phyloP scores from a whole-genome alignment of 2,888 invertebrate genomes.

The Lissocephala sabroskyi region DNA sequence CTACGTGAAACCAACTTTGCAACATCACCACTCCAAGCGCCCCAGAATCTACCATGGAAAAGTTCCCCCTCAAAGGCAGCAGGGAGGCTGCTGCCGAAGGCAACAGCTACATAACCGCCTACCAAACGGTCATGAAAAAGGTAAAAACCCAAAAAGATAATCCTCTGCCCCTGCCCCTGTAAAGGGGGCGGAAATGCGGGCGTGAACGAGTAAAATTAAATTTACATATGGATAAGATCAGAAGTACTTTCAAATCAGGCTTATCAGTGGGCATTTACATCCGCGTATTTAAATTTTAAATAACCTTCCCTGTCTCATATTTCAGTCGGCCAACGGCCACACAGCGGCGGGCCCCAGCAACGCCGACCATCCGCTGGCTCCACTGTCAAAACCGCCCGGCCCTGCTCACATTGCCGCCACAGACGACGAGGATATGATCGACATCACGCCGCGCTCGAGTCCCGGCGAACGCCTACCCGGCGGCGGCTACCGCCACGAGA shows the following conservation, averaged over 20 bases:
- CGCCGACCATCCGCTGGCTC: slow-evolving; percentile 64
- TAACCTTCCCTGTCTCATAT: too few relatives aligned
- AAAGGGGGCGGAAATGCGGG: slow-evolving; percentile 44
- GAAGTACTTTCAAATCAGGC: background rate
- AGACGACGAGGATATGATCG: slow-evolving; percentile 79
- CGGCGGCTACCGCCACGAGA: slow-evolving; percentile 47
- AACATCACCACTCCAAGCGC: slow-evolving; percentile 2
- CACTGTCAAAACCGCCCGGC: slow-evolving; percentile 39
- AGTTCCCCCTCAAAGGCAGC: slow-evolving; percentile 79
- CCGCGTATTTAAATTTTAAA: too few relatives aligned
- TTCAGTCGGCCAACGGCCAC: slow-evolving; percentile 67
- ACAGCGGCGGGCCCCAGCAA: slow-evolving; percentile 36
- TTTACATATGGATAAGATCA: too few relatives aligned
- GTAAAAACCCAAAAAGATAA: slow-evolving; percentile 66
- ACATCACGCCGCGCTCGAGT: slow-evolving; percentile 76
- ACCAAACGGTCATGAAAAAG: slow-evolving; percentile 78
- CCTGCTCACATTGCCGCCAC: slow-evolving; percentile 42
- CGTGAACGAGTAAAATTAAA: background rate
- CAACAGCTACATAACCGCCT: slow-evolving; percentile 74
- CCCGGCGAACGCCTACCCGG: slow-evolving; percentile 59
- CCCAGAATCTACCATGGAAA: slow-evolving; percentile 75
- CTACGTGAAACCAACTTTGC: slow-evolving; percentile 8
- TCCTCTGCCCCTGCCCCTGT: too few relatives aligned
- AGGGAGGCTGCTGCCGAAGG: slow-evolving; percentile 73
- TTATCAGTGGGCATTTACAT: slow-evolving; percentile 41